Evolutionary conservation across 2,888 invertebrate genomes (phyloP), one percentile per base, ranked within the genome.

Genomic region (Patella ulyssiponensis): DNA sequence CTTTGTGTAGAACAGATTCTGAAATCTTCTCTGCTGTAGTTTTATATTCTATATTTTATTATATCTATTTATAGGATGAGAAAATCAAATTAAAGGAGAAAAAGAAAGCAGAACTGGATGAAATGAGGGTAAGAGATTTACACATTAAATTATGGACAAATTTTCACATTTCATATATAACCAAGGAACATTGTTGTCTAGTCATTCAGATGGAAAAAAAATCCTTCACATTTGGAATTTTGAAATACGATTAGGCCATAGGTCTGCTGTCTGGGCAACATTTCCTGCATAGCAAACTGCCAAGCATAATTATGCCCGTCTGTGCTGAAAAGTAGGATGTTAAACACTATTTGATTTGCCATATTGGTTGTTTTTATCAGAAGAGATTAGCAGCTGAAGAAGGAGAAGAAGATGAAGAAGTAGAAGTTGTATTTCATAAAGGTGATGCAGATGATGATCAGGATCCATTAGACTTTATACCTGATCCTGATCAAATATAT

Each of bases 81-180:
- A 80, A 87, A 69, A 71, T 86, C 23, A 87, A 87, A 54, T 76
- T 76, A 27, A 86, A 86, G 69, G 87, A 88, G 58, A 84, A 86
- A 75, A 82, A 73, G 71, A 80, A 86, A 73, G 56, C 58, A 2
- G 77, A 77, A 73, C 74, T 79, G 52, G 73, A 78, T 23, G 75
- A 74, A 44, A 78, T 76, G 52, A 73, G 44, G 58, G 56, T 14
- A 51, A 75, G 27, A 20, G n/a, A 58, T 44, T 44, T 44, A 44
- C 7, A 9, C 44, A 44, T 44, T 44, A 44, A 44, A 44, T 44
- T 44, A 33, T 33, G 33, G 33, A 33, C 0, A 33, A 2, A 27
- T 27, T 27, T 27, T 27, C 27, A 27, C 27, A 27, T 27, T 27
- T 27, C n/a, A n/a, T n/a, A n/a, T 27, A 27, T 27, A 27, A 27